Evolutionary conservation across 2,888 invertebrate species (phyloP).

Genomic region (Agrilus biguttatus): DNA sequence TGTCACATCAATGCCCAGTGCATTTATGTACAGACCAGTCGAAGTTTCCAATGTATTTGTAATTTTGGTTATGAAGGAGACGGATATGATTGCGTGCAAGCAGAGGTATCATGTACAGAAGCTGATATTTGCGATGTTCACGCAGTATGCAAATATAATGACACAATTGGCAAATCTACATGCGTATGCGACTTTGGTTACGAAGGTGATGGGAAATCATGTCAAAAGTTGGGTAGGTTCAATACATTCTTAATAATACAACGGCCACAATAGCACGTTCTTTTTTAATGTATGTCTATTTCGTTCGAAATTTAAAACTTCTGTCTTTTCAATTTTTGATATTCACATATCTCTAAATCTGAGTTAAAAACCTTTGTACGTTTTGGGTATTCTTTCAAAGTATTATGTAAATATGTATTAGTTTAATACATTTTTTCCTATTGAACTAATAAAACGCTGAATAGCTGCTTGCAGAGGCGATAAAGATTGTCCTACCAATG

Average conservation of each 20-base stretch:
- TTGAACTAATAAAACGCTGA: too few species aligned
- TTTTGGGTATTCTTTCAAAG: too few species aligned
- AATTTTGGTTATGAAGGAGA: conserved; percentile 76
- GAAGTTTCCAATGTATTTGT: conserved; percentile 57
- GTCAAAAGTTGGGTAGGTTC: conserved; percentile 44
- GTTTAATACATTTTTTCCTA: too few species aligned
- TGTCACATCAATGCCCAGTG: conserved; percentile 78
- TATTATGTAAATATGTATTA: too few species aligned
- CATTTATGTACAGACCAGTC: conserved; percentile 39
- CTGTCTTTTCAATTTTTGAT: too few species aligned
- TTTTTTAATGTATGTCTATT: too few species aligned
- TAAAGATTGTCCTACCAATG: conserved; percentile 53
- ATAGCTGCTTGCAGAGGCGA: conserved; percentile 43
- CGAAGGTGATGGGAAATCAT: conserved; percentile 68
- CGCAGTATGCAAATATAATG: conserved; percentile 61
- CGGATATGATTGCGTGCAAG: conserved; percentile 56
- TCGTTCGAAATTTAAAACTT: too few species aligned
- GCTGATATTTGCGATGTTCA: conserved; percentile 55
- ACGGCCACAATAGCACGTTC: too few species aligned
- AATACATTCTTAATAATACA: too few species aligned
- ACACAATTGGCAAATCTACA: conserved; percentile 43
- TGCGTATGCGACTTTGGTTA: conserved; percentile 73
- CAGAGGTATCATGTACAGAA: conserved; percentile 38
- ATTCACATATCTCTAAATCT: too few species aligned
- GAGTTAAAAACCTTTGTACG: too few species aligned